These are phyloP conservation scores for Melieria picta DNA, from an alignment of 2,888 invertebrate genomes.

Conservation along the genomic window DNA sequence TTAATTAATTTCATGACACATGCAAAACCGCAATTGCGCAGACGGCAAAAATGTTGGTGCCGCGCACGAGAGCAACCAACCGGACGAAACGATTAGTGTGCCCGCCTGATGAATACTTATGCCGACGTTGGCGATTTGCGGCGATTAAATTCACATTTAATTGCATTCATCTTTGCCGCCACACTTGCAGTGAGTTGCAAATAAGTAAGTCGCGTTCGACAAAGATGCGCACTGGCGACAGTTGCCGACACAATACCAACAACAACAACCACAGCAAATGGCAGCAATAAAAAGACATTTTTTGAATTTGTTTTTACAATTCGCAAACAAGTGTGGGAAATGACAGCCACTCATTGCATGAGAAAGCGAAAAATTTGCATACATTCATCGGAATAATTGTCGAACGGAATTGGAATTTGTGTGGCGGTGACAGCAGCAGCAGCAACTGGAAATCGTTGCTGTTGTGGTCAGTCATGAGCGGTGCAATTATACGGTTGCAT, in stretches of 20 bases:
- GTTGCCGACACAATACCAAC: not conserved
- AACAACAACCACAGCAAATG: too few relatives aligned
- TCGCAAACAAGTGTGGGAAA: too few relatives aligned
- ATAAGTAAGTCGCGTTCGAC: slow-evolving; percentile 29
- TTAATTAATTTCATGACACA: slow-evolving; percentile 60
- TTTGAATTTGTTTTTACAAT: too few relatives aligned
- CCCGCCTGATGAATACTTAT: not conserved
- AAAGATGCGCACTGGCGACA: slow-evolving; percentile 26
- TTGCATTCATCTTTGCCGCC: slow-evolving; percentile 60
- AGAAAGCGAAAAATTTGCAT: too few relatives aligned
- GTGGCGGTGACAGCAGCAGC: too few relatives aligned
- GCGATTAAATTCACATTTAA: slow-evolving; percentile 50
- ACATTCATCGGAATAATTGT: too few relatives aligned
- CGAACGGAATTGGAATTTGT: too few relatives aligned
- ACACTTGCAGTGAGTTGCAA: slow-evolving; percentile 31
- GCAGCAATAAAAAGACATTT: too few relatives aligned
- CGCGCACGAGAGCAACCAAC: not conserved
- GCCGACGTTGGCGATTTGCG: slow-evolving; percentile 42
- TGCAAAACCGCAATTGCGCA: slow-evolving; percentile 39
- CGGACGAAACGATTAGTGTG: not conserved
- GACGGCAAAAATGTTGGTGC: not conserved
- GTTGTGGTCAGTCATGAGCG: too few relatives aligned
- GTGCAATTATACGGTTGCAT: too few relatives aligned
- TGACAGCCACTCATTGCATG: too few relatives aligned
- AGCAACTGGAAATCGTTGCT: too few relatives aligned